Base-by-base conservation (phyloP, 2,888 invertebrate species). In the Patella caerulea region DNA sequence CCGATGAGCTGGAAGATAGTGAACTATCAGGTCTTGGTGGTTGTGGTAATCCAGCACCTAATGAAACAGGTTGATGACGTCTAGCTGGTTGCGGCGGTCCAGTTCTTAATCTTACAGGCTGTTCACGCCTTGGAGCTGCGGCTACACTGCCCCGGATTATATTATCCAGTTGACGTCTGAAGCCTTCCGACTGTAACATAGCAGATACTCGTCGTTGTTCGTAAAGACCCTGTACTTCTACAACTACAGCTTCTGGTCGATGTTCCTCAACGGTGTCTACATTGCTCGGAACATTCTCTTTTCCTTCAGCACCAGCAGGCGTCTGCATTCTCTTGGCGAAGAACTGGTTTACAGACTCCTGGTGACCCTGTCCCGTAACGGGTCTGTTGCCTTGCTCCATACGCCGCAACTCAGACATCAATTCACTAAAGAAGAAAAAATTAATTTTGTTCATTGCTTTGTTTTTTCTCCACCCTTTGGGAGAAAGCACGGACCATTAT, bases 171-270 rank as follows among this genome's bases (percentile, higher is more conserved):
- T 86, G 85, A 24, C 88, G 82, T 45, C 90, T 81, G 81, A 91
- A 91, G 3, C 78, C 81, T 17, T 79, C 79, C 19, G 89, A 88
- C 72, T 88, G 87, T 2, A 91, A 84, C 5, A 88, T 74, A 72
- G 85, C 87, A 2, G 90, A 90, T 1, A 91, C 91, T n/a, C 89
- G 85, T n/a, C 88, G 86, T n/a, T 88, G 86, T 70, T 90, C 87
- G 3, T 89, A 87, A 55, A 91, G 82, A 12, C 89, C 91, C 72
- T 88, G 88, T 14, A 91, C 90, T 82, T 91, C 91, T 9, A 90
- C 88, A 2, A 88, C 84, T 52, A 90, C 86, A 34, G 87, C 83
- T 71, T 90, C 90, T 11, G 91, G 90, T 34, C 90, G 82, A 69
- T 88, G 87, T 76, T 88, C 85, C 69, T 89, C 90, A 3, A 87